Percentiles rank a stretch among this genome's conserved stretches.
phyloP scores from a whole-genome alignment of 2,888 invertebrate species.

The Aproaerema taeniolella region DNA sequence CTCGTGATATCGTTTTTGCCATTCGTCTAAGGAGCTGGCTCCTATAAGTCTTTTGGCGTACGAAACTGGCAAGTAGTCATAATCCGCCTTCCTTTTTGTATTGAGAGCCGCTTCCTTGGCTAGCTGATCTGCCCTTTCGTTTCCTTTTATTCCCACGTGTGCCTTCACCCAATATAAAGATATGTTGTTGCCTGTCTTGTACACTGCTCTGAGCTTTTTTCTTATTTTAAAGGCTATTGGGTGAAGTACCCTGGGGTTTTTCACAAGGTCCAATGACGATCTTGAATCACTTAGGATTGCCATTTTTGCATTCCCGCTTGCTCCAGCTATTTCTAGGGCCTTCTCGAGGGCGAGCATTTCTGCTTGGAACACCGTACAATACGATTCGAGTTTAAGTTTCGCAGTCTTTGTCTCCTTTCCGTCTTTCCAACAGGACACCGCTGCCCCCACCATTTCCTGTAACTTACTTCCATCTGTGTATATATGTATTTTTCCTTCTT shows the following conservation, averaged over 20 bases:
- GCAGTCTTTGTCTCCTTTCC: background rate
- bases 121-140: constrained; percentile 9
- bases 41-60: constrained; percentile 6
- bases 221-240: background rate
- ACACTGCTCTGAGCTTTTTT: background rate
- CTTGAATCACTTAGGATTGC: background rate
- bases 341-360: constrained; percentile 1
- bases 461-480: constrained; percentile 20
- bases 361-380: constrained; percentile 7
- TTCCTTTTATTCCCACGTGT: background rate
- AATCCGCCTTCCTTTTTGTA: constrained; percentile 1
- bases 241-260: background rate
- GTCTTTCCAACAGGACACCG: background rate
- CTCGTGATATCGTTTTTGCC: constrained; percentile 2
- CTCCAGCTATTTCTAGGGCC: no score
- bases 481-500: background rate
- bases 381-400: constrained; percentile 2
- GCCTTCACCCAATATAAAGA: background rate
- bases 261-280: background rate
- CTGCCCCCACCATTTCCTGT: constrained; percentile 12
- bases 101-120: constrained; percentile 14
- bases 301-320: no score
- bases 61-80: constrained; percentile 9
- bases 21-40: background rate
- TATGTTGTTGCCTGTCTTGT: background rate